Conservation (phyloP, 2,113 vertebrate species). For the Sceloporus tristichus region DNA sequence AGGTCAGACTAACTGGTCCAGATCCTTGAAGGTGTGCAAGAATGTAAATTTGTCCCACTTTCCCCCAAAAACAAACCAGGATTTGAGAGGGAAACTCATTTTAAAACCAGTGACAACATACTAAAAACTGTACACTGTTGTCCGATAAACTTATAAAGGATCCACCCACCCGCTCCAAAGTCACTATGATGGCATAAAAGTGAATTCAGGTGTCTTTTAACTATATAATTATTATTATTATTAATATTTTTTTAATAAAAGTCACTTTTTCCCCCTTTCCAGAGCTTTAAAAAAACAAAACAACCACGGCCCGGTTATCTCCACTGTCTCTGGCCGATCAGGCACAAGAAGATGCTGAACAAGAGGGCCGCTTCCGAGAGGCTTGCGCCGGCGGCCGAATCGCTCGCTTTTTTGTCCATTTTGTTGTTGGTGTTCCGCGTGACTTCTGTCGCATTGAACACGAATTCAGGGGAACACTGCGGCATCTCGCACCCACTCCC, state of each 20-base stretch:
- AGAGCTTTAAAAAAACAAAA: neutral
- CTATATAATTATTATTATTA: constrained; percentile 20
- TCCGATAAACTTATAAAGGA: constrained; percentile 81
- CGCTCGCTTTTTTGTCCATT: constrained; percentile 62
- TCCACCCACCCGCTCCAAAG: constrained; percentile 60
- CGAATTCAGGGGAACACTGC: constrained; percentile 83
- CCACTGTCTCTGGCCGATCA: constrained; percentile 81
- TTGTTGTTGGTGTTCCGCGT: constrained; percentile 63
- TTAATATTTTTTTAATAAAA: constrained; percentile 65
- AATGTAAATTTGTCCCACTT: neutral
- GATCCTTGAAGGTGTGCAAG: constrained; percentile 26
- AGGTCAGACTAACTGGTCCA: constrained; percentile 53
- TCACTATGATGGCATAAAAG: constrained; percentile 83
- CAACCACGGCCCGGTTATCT: constrained; percentile 78
- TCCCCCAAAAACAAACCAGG: constrained; percentile 52
- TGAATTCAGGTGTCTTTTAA: constrained; percentile 80
- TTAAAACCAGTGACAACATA: constrained; percentile 80
- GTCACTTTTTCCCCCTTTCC: constrained; percentile 46
- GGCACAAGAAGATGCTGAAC: constrained; percentile 70
- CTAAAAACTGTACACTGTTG: constrained; percentile 83
- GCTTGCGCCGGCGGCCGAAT: constrained; percentile 37
- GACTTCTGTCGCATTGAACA: constrained; percentile 84
- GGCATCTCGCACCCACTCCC: constrained; percentile 91
- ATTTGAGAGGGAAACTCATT: constrained; percentile 64
- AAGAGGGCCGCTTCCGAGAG: constrained; percentile 68